Evolutionary conservation across 2,797 vertebrate species (phyloP).

Genomic region (Cyclura pinguis): DNA sequence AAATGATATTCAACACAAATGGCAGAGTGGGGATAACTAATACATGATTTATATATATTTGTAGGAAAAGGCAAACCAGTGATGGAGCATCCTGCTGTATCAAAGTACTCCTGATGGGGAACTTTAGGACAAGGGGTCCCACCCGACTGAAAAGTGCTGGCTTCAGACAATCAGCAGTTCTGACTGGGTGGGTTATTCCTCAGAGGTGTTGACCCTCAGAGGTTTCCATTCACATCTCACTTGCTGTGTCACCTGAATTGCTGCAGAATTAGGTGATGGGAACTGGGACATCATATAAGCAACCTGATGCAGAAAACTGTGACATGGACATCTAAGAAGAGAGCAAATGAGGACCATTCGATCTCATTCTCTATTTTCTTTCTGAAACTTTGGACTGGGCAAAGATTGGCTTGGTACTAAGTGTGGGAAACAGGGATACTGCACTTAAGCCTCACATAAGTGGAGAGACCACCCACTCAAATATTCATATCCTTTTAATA

Average conservation of each 20-base stretch:
- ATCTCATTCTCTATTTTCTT: no score
- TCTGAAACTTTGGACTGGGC: not conserved
- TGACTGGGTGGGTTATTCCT: not conserved
- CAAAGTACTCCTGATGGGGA: fast-evolving
- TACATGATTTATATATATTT: slow-evolving; percentile 84
- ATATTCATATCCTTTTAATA: not conserved
- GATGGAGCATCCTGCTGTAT: slow-evolving; percentile 19
- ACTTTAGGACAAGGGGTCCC: not conserved
- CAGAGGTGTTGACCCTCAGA: not conserved
- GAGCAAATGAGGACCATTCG: not conserved
- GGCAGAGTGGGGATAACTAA: slow-evolving; percentile 85
- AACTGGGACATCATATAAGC: not conserved
- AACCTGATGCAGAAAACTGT: not conserved
- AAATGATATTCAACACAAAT: slow-evolving; percentile 84
- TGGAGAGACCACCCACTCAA: not conserved
- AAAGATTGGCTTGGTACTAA: not conserved
- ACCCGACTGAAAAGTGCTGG: not conserved
- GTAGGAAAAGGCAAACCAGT: slow-evolving; percentile 48
- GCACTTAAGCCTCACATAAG: not conserved
- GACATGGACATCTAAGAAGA: not conserved
- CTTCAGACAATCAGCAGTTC: not conserved
- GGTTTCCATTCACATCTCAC: not conserved
- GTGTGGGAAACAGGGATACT: not conserved
- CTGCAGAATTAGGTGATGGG: not conserved
- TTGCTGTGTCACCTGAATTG: not conserved